phyloP scores from a whole-genome alignment of 2,888 invertebrate genomes.

The Eilema depressum region DNA sequence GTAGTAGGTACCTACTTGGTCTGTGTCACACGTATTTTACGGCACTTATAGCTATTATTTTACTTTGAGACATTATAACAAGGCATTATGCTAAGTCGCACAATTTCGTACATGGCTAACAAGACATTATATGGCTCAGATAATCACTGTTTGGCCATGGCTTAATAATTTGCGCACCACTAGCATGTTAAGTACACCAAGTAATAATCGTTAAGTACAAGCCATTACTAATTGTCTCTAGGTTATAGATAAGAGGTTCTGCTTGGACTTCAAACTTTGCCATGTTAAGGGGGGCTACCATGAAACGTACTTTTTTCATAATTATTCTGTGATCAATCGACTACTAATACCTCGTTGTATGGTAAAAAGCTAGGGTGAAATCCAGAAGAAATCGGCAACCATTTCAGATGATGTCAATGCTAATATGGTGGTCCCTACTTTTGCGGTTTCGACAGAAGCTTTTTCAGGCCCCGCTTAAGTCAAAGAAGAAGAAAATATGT shows the following conservation, averaged over 20 bases:
- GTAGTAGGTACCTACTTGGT: background rate
- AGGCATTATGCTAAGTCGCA: background rate
- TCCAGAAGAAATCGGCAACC: no score
- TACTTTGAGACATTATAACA: background rate
- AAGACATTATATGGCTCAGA: background rate
- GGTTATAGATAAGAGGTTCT: background rate
- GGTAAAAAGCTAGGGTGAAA: no score
- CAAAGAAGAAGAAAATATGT: no score
- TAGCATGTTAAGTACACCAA: background rate
- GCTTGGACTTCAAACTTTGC: background rate
- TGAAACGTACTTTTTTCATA: background rate
- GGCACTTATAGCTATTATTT: background rate
- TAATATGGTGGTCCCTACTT: no score
- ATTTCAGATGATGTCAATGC: no score
- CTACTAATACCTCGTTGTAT: no score
- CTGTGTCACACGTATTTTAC: background rate
- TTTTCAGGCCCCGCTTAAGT: no score
- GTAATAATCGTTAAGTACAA: conserved; percentile 5
- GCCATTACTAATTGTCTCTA: background rate
- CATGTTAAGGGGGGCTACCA: background rate
- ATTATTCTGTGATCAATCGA: no score
- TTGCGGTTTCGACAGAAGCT: no score
- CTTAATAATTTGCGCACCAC: conserved; percentile 4
- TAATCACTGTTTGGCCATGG: background rate
- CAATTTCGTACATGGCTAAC: background rate